Conservation (phyloP, 2,888 invertebrate genomes). For the Argynnis bischoffii region DNA sequence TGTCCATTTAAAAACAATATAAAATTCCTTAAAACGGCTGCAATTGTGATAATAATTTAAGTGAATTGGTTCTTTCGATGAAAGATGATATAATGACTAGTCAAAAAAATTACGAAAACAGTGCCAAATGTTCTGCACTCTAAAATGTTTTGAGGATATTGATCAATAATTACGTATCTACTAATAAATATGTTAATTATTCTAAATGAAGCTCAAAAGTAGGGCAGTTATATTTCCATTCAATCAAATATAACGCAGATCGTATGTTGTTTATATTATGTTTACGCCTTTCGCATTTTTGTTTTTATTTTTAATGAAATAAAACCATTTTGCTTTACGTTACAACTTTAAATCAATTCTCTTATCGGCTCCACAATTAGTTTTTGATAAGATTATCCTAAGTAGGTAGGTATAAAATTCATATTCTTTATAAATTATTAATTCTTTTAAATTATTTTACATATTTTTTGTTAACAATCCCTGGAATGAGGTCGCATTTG, state of each 20-base stretch:
- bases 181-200: conserved; percentile 23
- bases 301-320: too few species aligned
- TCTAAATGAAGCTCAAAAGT: conserved; percentile 47
- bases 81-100: conserved; percentile 52
- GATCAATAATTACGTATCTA: conserved; percentile 43
- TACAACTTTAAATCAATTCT: background rate
- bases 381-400: conserved; percentile 18
- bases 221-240: conserved; percentile 36
- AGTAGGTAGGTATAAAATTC: conserved; percentile 12
- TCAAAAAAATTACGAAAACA: conserved; percentile 57
- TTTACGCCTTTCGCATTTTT: background rate
- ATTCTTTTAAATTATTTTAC: background rate
- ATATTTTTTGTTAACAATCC: conserved; percentile 13
- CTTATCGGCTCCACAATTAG: conserved; percentile 21
- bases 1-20: conserved; percentile 39
- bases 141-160: conserved; percentile 58
- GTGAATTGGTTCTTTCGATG: conserved; percentile 44
- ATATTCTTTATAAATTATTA: conserved; percentile 1
- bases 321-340: conserved; percentile 2
- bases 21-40: conserved; percentile 31
- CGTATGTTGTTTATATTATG: background rate
- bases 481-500: background rate
- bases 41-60: conserved; percentile 47
- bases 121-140: conserved; percentile 72
- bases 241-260: background rate